Evolutionary conservation across 1,140 invertebrate species (phyloP), one percentile per base, ranked within the genome.

Genomic region (Eumeta japonica): DNA sequence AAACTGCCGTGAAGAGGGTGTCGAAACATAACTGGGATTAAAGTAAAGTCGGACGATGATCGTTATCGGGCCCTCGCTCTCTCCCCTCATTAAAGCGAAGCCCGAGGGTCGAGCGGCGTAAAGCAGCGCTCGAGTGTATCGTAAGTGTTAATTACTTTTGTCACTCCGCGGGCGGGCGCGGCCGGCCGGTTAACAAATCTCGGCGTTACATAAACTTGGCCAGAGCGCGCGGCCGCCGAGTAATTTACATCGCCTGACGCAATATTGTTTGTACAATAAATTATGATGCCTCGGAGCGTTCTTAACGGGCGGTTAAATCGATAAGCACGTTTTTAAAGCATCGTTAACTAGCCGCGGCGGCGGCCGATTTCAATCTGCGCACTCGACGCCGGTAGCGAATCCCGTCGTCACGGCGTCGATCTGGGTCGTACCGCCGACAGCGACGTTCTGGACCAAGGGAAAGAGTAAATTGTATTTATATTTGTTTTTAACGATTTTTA

Each of bases 291-390:
- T 61, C 52, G 43, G 44, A 60, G 52, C 58, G 55, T 56, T 60
- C 56, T 63, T 61, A 61, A 60, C 61, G 49, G 55, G 48, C 47
- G 55, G 59, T 53, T 62, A 60, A 66, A 58, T 66, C 62, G 60
- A 70, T 67, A 73, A 66, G 62, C 58, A 55, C 57, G 55, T 62
- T 62, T 66, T 72, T 68, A 72, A 67, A 58, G 58, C 67, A 65
- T 65, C 65, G 67, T 70, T 70, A 67, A 67, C 63, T 52, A 52
- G 55, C 59, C 47, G 43, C 52, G 62, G 55, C 59, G 58, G 46
- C 48, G 52, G 50, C 43, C 53, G 63, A 66, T 70, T 58, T 62
- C 61, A 66, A 67, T 71, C 58, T 65, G 58, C 52, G 64, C 61
- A 65, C 68, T 73, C 68, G 63, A 65, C 58, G 55, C 51, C 64